Evolutionary conservation across 1,140 invertebrate species (phyloP).

Genomic region (Portunus trituberculatus): DNA sequence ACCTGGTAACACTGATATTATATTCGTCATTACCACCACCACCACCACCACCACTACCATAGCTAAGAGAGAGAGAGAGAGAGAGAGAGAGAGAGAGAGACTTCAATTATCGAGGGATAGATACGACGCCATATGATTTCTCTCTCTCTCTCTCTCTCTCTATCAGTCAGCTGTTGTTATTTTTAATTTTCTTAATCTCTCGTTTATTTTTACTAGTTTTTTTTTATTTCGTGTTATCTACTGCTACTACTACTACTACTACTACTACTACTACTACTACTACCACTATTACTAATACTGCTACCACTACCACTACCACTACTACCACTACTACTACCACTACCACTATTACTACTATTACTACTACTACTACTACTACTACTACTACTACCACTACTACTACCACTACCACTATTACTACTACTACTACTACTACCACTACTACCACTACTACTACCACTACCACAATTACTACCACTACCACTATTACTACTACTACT

Average conservation of each 20-base stretch:
- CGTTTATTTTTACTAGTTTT: not conserved
- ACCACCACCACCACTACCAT: no score
- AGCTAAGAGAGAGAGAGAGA: no score
- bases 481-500: not conserved
- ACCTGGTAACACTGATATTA: no score
- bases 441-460: no score
- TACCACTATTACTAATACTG: not conserved
- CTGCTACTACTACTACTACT: no score
- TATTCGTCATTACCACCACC: no score
- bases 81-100: no score
- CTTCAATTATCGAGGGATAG: no score
- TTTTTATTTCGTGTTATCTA: not conserved
- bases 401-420: not conserved
- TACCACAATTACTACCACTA: not conserved
- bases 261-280: no score
- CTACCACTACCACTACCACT: not conserved
- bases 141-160: slow-evolving; percentile 34
- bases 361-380: slow-evolving; percentile 8
- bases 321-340: not conserved
- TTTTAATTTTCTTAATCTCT: not conserved
- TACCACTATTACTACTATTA: not conserved
- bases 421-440: no score
- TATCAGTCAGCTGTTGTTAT: not conserved
- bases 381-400: slow-evolving; percentile 7
- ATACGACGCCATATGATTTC: not conserved